phyloP scores from a whole-genome alignment of 2,113 vertebrate species.

The Eulacestoma nigropectus region DNA sequence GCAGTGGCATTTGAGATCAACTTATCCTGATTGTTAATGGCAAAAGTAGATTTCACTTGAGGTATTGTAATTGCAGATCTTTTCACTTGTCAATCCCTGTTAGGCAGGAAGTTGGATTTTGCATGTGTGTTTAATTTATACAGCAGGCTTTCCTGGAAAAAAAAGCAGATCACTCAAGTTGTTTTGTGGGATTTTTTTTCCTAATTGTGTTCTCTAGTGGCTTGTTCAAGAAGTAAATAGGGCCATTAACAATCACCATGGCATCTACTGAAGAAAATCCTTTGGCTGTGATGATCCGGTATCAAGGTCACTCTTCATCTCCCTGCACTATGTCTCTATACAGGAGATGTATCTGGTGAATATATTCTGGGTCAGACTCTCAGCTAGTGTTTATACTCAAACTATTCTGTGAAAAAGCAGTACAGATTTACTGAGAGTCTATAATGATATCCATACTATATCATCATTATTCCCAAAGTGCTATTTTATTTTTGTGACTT shows the following conservation, averaged over 20 bases:
- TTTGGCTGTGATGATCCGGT: neutral
- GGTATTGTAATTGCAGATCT: neutral
- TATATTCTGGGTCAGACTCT: neutral
- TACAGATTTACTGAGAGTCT: neutral
- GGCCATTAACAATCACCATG: neutral
- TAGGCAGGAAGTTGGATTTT: neutral
- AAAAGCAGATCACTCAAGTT: neutral
- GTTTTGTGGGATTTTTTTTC: neutral
- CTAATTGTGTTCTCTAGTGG: neutral
- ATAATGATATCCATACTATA: neutral
- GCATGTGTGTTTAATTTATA: neutral
- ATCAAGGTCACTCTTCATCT: neutral
- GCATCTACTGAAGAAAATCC: neutral
- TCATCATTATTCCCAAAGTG: neutral
- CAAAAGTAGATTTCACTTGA: neutral
- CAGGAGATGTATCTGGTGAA: neutral
- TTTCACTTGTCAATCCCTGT: neutral
- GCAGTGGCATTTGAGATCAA: neutral
- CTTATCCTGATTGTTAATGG: neutral
- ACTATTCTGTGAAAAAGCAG: neutral
- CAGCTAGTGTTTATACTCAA: neutral
- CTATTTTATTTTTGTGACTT: neutral
- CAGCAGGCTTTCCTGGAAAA: neutral
- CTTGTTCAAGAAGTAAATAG: neutral
- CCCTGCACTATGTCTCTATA: neutral